Conservation (phyloP, 2,888 invertebrate species). For the Parnassius apollo region DNA sequence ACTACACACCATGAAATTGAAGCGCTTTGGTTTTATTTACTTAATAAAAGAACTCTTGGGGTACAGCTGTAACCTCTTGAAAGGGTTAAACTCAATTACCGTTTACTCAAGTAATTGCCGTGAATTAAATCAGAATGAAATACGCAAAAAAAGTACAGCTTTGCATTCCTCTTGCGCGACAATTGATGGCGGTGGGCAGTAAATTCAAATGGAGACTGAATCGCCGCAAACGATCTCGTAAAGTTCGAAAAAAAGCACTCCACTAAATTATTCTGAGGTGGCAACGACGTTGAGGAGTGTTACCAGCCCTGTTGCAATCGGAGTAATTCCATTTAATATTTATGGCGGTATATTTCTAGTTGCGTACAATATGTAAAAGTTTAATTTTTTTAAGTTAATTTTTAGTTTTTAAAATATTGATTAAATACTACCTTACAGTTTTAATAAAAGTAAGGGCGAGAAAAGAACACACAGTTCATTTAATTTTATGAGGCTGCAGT, state of each 20-base stretch:
- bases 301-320: slow-evolving; percentile 5
- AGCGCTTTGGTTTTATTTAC: slow-evolving; percentile 34
- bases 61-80: slow-evolving; percentile 35
- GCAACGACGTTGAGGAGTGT: slow-evolving; percentile 31
- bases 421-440: too few species aligned
- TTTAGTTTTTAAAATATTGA: too few species aligned
- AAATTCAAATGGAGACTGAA: slow-evolving; percentile 47
- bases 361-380: background rate
- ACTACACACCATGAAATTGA: slow-evolving; percentile 32
- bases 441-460: too few species aligned
- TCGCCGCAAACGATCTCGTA: slow-evolving; percentile 55
- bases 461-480: too few species aligned
- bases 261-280: slow-evolving; percentile 51
- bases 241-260: slow-evolving; percentile 55
- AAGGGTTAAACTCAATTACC: slow-evolving; percentile 58
- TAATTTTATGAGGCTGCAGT: too few species aligned
- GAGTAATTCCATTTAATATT: slow-evolving; percentile 15
- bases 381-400: too few species aligned
- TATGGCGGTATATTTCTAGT: slow-evolving; percentile 4
- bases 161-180: slow-evolving; percentile 38
- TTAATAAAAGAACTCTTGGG: slow-evolving; percentile 38
- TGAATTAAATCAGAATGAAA: slow-evolving; percentile 51
- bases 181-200: slow-evolving; percentile 52
- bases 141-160: slow-evolving; percentile 32
- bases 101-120: slow-evolving; percentile 57